Conservation (phyloP, 1,140 invertebrate species). For the Acromyrmex charruanus region DNA sequence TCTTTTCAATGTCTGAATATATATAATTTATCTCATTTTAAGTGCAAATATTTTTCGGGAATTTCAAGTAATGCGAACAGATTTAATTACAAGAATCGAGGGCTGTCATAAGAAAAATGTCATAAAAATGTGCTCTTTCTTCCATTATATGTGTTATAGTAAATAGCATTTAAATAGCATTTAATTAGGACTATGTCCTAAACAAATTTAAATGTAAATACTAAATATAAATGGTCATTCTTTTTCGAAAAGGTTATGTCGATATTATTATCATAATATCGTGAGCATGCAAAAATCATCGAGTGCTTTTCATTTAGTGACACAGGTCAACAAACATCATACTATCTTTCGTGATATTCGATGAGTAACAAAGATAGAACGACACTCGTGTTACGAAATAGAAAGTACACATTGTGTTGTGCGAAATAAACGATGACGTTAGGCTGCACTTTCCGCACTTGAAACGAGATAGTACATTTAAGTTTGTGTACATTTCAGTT, state of each 20-base stretch:
- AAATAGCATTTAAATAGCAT: constrained; percentile 12
- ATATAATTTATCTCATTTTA: too few relatives aligned
- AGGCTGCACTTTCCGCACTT: neutral
- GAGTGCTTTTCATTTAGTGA: too few relatives aligned
- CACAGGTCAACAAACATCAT: too few relatives aligned
- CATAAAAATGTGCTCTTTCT: neutral
- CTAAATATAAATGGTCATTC: neutral
- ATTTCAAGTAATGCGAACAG: too few relatives aligned
- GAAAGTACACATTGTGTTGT: too few relatives aligned
- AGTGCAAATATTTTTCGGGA: too few relatives aligned
- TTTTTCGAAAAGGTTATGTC: neutral
- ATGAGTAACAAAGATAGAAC: too few relatives aligned
- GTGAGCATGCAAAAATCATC: neutral
- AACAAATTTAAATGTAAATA: neutral
- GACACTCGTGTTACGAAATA: too few relatives aligned
- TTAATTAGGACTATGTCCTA: too few relatives aligned
- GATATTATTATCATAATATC: neutral
- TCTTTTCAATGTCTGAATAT: too few relatives aligned
- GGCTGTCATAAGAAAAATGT: neutral
- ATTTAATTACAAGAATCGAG: neutral
- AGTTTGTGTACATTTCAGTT: neutral
- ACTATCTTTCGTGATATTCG: too few relatives aligned
- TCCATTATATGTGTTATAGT: neutral
- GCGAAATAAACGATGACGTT: neutral
- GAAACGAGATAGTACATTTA: neutral